Evolutionary conservation across 2,888 invertebrate species (phyloP), one percentile per base, ranked within the genome.

Genomic region (Cheilosia soror): DNA sequence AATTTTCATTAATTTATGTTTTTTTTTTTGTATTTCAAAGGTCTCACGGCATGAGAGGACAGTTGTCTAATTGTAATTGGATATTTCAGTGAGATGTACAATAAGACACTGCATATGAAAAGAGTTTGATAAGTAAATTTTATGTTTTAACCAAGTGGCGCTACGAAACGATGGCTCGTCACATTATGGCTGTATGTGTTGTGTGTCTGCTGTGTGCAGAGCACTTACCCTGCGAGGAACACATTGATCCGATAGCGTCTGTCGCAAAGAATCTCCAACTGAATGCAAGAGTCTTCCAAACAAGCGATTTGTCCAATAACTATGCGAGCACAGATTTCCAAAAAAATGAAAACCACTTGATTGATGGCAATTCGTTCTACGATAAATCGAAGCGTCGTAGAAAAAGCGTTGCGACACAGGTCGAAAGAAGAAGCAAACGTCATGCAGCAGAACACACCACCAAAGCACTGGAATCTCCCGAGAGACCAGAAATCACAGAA

Each of bases 181-280:
- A 95, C 89, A 93, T 97, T 77, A 95, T 96, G 88, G 95, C 96
- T 13, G 96, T 96, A n/a, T 96, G 96, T 90, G 95, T 97, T 92
- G 95, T 97, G 89, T 97, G 97, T 90, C 93, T 97, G 60, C 93
- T 97, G 0, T 96, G 96, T 89, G 96, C 96, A 2, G 95, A 96
- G 11, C 96, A 96, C 89, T 93, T 94, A 44, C 95, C 95, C 0
- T 96, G 97, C 90, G 95, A 95, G 58, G 95, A 96, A 2, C 96
- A 96, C 89, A 93, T 94, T 62, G 94, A 93, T 37, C 81, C 91
- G 90, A 55, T 86, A 90, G 49, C 88, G 78, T 62, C 65, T 47
- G 58, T 68, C n/a, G 57, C 60, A 51, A 75, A 76, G 42, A 87
- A 88, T 76, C 78, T 87, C 40, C 86, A 79, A 71, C 75, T 90